Base-by-base conservation (phyloP, 2,888 invertebrate species). In the Cylloceria caligata region DNA sequence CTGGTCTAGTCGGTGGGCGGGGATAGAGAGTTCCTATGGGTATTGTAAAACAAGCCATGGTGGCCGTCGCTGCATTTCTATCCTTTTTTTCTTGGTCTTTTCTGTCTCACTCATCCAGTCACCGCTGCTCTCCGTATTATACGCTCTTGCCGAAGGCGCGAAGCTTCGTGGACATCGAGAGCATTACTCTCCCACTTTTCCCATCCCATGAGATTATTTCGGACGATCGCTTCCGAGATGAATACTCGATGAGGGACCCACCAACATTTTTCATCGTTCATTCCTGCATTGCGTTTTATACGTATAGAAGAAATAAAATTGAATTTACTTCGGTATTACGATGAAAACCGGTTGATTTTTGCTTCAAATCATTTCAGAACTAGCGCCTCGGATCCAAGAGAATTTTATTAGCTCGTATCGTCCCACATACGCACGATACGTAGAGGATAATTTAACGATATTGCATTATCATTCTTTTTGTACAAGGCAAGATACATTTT, bases 1-100 rank as follows among this genome's bases (percentile, higher is more conserved):
- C 84, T 87, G 83, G 86, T 88, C 88, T 90, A 88, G 88, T 78
- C 85, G 81, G 89, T 90, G 88, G 90, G 90, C 90, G 90, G 89
- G 87, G 88, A 90, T 90, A 90, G 89, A 86, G 87, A 82, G 85
- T 86, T 88, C 87, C 84, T 84, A 88, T 86, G 87, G 87, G 87
- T 86, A 85, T 88, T 85, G 86, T 87, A 86, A 88, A 87, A 87
- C 87, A 84, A 86, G 85, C 85, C 83, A 88, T 86, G 88, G 88
- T 88, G 85, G 80, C 84, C 84, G 84, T 83, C 84, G 49, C 76
- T 87, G 83, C 71, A 64, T 49, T 72, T 77, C 75, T 80, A 69
- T 64, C 65, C 30, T 49, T 16, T 42, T 75, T 68, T 39, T 36
- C 7, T 62, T 55, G 60, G 45, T 52, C 42, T 62, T 19, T 62